phyloP scores from a whole-genome alignment of 2,888 invertebrate genomes.

The Mimachlamys varia region DNA sequence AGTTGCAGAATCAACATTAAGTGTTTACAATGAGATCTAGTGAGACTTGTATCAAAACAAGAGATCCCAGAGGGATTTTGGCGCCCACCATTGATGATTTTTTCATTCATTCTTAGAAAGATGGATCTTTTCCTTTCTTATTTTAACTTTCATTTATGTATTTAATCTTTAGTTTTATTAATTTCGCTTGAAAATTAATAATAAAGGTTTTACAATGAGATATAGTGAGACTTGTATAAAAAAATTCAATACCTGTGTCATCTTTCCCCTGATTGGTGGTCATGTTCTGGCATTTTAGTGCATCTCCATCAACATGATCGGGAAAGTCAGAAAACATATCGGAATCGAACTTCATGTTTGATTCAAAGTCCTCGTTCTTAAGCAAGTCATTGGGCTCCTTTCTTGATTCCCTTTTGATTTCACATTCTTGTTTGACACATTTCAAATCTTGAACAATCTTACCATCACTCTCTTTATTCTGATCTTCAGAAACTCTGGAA shows the following conservation, averaged over 20 bases:
- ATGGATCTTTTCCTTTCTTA: too few species aligned
- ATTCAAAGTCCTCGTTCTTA: slow-evolving; percentile 4
- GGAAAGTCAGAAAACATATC: background rate
- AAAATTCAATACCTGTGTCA: background rate
- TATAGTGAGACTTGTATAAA: too few species aligned
- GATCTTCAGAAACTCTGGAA: background rate
- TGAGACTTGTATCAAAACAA: too few species aligned
- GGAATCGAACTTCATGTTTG: too few species aligned
- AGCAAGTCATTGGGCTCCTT: background rate
- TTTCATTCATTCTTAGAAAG: too few species aligned
- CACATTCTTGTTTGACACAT: background rate
- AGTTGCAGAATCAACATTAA: too few species aligned
- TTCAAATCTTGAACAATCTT: background rate
- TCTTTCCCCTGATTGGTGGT: background rate
- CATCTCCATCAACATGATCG: background rate
- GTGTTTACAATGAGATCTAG: too few species aligned
- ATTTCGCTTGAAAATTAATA: background rate
- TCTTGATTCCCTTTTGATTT: background rate
- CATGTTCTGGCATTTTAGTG: background rate
- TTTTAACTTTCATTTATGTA: too few species aligned
- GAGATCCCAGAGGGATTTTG: too few species aligned
- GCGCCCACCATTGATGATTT: too few species aligned
- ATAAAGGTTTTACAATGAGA: too few species aligned
- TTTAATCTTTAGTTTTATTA: too few species aligned
- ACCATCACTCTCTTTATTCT: background rate